These are phyloP conservation scores for Aleiodes sp. DNA, from an alignment of 1,140 invertebrate species.

Conservation along the genomic window DNA sequence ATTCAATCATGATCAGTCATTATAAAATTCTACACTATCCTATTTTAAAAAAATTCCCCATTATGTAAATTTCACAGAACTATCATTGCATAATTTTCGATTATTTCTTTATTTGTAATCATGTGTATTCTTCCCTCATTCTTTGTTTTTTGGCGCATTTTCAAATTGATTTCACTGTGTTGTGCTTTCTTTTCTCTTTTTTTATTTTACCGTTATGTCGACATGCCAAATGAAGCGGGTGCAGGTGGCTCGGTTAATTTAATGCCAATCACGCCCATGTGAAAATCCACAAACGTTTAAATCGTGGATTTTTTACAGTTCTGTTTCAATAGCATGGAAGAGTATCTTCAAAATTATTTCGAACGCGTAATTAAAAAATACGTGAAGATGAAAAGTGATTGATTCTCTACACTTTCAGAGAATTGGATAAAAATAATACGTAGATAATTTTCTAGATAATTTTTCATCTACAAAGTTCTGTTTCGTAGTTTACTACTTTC, in stretches of 20 bases:
- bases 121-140: neutral
- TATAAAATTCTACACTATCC: conserved; percentile 13
- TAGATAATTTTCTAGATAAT: no score
- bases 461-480: no score
- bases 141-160: neutral
- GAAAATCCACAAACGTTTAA: neutral
- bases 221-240: neutral
- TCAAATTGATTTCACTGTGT: neutral
- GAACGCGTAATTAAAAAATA: no score
- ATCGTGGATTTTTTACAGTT: neutral
- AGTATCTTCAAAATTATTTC: no score
- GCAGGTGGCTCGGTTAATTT: neutral
- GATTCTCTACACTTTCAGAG: no score
- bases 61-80: neutral
- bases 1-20: neutral
- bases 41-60: conserved; percentile 1
- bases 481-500: no score
- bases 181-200: neutral
- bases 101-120: neutral
- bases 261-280: conserved; percentile 14
- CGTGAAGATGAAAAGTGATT: no score
- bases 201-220: conserved; percentile 7
- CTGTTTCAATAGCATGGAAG: no score
- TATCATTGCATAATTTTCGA: neutral
- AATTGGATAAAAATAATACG: no score